A percentile compares a stretch with the other conserved stretches of the same genome.
Conservation (phyloP, 2,797 vertebrate species). For the Oreochromis grahami region DNA sequence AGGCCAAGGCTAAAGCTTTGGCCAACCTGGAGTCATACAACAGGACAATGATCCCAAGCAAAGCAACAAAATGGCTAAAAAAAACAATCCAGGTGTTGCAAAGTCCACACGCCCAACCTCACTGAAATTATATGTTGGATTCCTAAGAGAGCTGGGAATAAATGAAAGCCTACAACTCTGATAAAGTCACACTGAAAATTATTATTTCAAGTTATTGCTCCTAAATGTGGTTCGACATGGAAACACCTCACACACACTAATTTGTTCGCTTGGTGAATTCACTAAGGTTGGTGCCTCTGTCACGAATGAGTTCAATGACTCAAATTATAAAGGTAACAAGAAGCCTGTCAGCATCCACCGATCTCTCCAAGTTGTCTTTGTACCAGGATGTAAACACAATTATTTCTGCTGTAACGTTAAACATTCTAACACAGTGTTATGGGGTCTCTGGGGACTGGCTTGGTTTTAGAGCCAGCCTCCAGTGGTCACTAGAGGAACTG, state of each 20-base stretch:
- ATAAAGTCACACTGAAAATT: neutral
- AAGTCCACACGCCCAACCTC: neutral
- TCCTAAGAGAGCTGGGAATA: neutral
- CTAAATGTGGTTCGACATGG: fast-evolving
- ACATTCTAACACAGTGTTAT: neutral
- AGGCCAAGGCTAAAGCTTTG: neutral
- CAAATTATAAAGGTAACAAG: neutral
- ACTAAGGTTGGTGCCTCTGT: fast-evolving
- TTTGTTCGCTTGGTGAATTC: neutral
- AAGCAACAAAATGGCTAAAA: neutral
- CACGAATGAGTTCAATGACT: neutral
- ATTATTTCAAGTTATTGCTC: neutral
- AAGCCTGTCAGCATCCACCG: neutral
- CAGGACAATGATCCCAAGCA: neutral
- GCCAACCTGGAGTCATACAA: neutral
- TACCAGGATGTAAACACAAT: neutral
- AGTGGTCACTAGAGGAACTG: neutral
- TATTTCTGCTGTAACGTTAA: neutral
- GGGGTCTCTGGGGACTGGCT: neutral
- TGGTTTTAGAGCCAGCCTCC: neutral
- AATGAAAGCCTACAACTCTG: neutral
- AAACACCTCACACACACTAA: fast-evolving
- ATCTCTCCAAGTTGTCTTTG: neutral
- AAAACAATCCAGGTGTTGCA: neutral
- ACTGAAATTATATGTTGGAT: neutral